Base-by-base conservation (phyloP, 2,888 invertebrate genomes). In the Macropis europaea region DNA sequence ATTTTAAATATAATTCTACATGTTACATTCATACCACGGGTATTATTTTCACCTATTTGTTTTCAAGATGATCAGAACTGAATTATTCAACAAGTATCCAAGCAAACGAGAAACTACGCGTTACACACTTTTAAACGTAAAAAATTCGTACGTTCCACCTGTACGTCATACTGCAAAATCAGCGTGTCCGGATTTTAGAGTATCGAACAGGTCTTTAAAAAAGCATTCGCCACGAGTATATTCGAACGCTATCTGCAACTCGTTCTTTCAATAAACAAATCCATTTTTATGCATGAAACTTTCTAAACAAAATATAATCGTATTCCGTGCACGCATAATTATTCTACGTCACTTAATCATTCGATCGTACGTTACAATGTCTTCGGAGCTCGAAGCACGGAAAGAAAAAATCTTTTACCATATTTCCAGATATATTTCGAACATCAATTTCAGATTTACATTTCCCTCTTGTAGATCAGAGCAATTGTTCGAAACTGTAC, bases 51-150 rank as follows among this genome's bases (percentile, higher is more conserved):
- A n/a, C n/a, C n/a, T 11, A 7, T 4, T 5, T 19, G 2, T 13
- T 15, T 45, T 24, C n/a, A 4, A 13, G 26, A 22, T 5, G 0
- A 30, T 17, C 3, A 11, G 3, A n/a, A 30, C 19, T 32, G 17
- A 15, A 42, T 11, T 26, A 32, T 36, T 68, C 13, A 34, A 34
- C 43, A 64, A 34, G 26, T 64, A 54, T 32, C 19, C 11, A 13
- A 26, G 6, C 38, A 9, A 50, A 19, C 24, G 17, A 34, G 6
- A 11, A 28, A 45, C 38, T 42, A 22, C 19, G 11, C 13, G 13
- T 3, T 11, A n/a, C 6, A n/a, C 6, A 9, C 1, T 13, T 40
- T 19, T 2, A 13, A n/a, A 38, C 30, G 47, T 11, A 32, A 2
- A 9, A 38, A 38, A 63, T 17, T 2, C 38, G 11, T 15, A 9